phyloP scores from a whole-genome alignment of 2,888 invertebrate species.

The Habrosyne pyritoides region DNA sequence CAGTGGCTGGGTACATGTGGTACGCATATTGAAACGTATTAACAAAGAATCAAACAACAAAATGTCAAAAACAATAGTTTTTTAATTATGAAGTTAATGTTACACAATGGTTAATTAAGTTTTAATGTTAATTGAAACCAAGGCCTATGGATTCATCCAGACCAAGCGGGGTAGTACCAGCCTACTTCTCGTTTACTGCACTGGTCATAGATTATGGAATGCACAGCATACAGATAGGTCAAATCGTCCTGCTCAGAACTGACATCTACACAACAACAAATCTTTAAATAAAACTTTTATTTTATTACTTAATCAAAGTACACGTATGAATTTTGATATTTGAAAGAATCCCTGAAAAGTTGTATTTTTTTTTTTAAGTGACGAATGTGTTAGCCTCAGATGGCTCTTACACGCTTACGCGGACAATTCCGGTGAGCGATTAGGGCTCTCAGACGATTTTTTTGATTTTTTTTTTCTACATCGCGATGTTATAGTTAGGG shows the following conservation, averaged over 20 bases:
- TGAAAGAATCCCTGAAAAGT: too few species aligned
- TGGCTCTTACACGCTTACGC: too few species aligned
- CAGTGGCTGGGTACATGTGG: neutral
- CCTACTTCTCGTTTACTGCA: constrained; percentile 19
- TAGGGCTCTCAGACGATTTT: too few species aligned
- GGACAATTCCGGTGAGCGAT: too few species aligned
- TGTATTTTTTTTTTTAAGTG: too few species aligned
- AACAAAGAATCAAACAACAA: constrained; percentile 20
- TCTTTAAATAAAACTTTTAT: too few species aligned
- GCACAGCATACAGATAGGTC: neutral
- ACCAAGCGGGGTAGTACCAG: constrained; percentile 14
- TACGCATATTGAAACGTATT: constrained; percentile 12
- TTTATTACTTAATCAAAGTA: too few species aligned
- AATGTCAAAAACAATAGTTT: constrained; percentile 29
- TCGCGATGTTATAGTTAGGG: too few species aligned
- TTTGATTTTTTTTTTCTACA: too few species aligned
- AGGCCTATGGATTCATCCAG: constrained; percentile 14
- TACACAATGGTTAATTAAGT: constrained; percentile 45
- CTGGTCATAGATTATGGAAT: neutral
- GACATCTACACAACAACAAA: neutral
- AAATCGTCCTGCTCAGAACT: neutral
- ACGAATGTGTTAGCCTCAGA: too few species aligned
- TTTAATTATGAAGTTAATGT: constrained; percentile 32
- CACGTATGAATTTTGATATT: too few species aligned
- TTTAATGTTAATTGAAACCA: constrained; percentile 38